Evolutionary conservation across 2,888 invertebrate species (phyloP), one percentile per base, ranked within the genome.

Genomic region (Philereme transversata): DNA sequence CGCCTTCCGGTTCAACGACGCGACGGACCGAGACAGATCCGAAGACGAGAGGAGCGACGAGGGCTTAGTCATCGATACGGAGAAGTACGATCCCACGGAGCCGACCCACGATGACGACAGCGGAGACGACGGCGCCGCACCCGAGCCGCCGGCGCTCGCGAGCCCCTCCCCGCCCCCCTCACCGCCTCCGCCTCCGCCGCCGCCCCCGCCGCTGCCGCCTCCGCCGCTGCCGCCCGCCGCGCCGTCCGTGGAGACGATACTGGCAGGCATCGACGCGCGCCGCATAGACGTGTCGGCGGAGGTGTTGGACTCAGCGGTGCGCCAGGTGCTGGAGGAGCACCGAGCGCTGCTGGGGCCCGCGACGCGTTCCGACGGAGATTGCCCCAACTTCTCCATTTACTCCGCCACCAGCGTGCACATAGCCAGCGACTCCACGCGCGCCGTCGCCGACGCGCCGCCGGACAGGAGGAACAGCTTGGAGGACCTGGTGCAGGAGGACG

Each of bases 301-400:
- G 64, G 73, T 86, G 55, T 75, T 90, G 54, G 87, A 86, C 71
- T 75, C 74, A 51, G 90, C 87, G 6, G 90, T 90, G 48, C 78
- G 88, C 4, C 85, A 85, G 62, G 91, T 85, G 58, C 74, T 93
- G 61, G 75, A 76, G 35, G 88, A 89, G 69, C 90, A 90, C 70
- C 77, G 86, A 52, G 79, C 74, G 11, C 71, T 84, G n/a, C 73
- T 82, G n/a, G 71, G 71, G 43, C 72, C 79, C 34, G 64, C 79
- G 4, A 62, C 40, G 66, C 79, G 4, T 60, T 60, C 60, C 49
- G 94, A 94, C 57, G 95, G 96, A 0, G 96, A 96, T 72, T 97
- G 97, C 83, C 97, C 97, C 4, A 97, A 97, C 83, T 97, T 97
- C 82, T 96, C 96, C 8, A 96, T 97, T 69, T 97, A 97, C 85